Conservation (phyloP, 2,888 invertebrate species). For the Platycnemis pennipes region DNA sequence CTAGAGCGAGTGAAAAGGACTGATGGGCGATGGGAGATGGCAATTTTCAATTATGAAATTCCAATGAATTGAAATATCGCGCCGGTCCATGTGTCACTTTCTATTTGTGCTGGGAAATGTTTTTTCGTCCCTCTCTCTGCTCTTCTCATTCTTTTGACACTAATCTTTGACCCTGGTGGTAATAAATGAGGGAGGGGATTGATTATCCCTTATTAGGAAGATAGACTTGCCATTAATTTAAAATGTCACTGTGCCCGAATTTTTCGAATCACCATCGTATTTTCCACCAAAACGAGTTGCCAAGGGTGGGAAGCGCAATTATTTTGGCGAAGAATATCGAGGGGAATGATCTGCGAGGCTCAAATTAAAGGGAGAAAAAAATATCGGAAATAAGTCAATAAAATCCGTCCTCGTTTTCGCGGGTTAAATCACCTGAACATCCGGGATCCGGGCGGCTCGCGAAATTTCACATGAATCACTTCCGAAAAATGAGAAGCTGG, state of each 20-base stretch:
- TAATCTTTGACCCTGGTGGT: not conserved
- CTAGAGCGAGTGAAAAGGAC: not conserved
- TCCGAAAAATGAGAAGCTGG: not conserved
- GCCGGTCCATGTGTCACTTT: not conserved
- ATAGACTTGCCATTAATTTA: not conserved
- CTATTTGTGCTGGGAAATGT: not conserved
- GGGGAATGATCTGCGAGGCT: not conserved
- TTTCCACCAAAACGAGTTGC: not conserved
- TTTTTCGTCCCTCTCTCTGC: not conserved
- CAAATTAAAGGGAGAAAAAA: not conserved
- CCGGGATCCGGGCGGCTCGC: not conserved
- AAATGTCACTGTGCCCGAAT: not conserved
- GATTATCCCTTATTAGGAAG: not conserved
- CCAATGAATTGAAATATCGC: not conserved
- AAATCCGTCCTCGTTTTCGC: not conserved
- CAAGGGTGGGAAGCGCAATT: not conserved
- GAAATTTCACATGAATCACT: conserved; percentile 7
- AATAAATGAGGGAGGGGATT: not conserved
- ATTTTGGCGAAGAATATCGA: not conserved
- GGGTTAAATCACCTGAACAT: not conserved
- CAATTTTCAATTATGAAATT: not conserved
- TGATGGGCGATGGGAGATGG: not conserved
- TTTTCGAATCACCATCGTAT: not conserved
- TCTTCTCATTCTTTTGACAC: not conserved
- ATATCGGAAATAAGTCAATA: not conserved